Base-by-base conservation (phyloP, 2,888 invertebrate species). In the Tenthredo amoena region DNA sequence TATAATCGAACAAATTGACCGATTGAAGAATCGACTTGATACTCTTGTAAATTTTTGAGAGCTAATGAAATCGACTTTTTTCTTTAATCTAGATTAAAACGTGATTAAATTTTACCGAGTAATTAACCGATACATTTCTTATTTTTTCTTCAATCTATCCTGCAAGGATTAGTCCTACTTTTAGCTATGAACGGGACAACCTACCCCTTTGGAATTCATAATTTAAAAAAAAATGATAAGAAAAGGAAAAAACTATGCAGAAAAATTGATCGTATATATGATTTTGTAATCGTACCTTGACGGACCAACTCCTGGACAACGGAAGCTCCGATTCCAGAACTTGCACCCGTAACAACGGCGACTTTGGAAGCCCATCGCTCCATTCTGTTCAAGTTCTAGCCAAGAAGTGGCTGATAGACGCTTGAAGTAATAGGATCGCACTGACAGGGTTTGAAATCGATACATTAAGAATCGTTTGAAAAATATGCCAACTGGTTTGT, bases 261-360 rank as follows among this genome's bases (percentile, higher is more conserved):
- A 10, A 12, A 68, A 68, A 68, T 34, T 10, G 10, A 2, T 26
- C 58, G 62, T 62, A 1, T 21, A 21, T 68, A 89, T 91, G 18
- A 37, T 37, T 31, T 37, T 31, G 1, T 93, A 0, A 87, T 88
- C 71, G 94, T 85, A n/a, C 94, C 94, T 15, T 93, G 91, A 86
- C 92, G 88, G 12, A 94, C 94, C 6, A 95, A 91, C 77, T 90
- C 89, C 62, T 92, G 87, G 40, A 91, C 91, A n/a, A 93, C 90
- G 1, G 93, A 91, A 1, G 94, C 93, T 0, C 94, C 94, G 65
- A 94, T 94, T 18, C 94, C 94, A 0, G 93, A 91, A 87, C 94
- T 94, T 0, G 94, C 94, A 7, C 94, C 94, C 0, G 94, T 94
- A 85, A 94, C 94, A 82, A 94, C 94, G 0, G 93, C 94, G 1